phyloP scores from a whole-genome alignment of 1,140 invertebrate genomes.

The Battus philenor region DNA sequence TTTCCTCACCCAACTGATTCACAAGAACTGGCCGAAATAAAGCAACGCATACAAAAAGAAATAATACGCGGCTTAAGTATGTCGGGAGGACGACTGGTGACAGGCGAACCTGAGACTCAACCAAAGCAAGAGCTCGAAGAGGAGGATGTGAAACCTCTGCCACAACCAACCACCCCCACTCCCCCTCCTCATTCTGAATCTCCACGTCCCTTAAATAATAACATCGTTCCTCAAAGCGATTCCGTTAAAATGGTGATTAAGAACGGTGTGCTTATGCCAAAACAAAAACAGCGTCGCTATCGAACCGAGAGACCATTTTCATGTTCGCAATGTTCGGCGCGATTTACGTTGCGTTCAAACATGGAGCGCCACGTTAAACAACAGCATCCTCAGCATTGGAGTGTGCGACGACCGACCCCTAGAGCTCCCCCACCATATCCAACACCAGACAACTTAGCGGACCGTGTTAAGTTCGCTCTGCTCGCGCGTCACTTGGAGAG shows the following conservation, averaged over 20 bases:
- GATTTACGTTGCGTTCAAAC: constrained; percentile 92
- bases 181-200: constrained; percentile 56
- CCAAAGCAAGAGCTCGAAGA: constrained; percentile 59
- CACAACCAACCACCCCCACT: constrained; percentile 41
- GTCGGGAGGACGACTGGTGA: constrained; percentile 80
- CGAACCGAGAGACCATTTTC: constrained; percentile 93
- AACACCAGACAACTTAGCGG: constrained; percentile 76
- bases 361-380: constrained; percentile 96
- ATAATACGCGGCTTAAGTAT: constrained; percentile 80
- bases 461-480: constrained; percentile 87
- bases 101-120: constrained; percentile 71
- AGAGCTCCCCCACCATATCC: constrained; percentile 65
- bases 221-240: constrained; percentile 68
- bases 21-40: constrained; percentile 79
- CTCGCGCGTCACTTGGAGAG: constrained; percentile 85
- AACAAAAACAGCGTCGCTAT: constrained; percentile 92
- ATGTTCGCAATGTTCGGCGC: constrained; percentile 91
- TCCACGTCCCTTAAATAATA: constrained; percentile 48
- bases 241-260: constrained; percentile 93
- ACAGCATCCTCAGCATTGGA: constrained; percentile 93
- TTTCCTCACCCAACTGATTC: constrained; percentile 76
- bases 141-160: constrained; percentile 59
- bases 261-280: constrained; percentile 91
- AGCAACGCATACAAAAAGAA: constrained; percentile 81
- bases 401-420: constrained; percentile 80